phyloP scores from a whole-genome alignment of 2,113 vertebrate genomes.

The Anarrhichthys ocellatus region DNA sequence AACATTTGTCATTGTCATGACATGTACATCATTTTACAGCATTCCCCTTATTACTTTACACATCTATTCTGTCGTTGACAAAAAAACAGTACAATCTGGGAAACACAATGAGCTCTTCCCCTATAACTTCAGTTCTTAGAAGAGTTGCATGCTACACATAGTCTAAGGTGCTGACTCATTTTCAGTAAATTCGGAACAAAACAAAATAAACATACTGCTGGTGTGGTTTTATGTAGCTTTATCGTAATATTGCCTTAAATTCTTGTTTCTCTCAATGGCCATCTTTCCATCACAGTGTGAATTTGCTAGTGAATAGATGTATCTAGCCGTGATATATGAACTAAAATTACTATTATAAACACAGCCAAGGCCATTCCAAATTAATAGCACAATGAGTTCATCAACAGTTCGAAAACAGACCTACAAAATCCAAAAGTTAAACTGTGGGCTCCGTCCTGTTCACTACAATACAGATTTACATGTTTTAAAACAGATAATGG shows the following conservation, averaged over 20 bases:
- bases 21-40: constrained; percentile 89
- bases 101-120: constrained; percentile 62
- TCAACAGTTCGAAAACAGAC: constrained; percentile 12
- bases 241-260: constrained; percentile 13
- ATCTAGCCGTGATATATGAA: constrained; percentile 3
- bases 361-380: constrained; percentile 32
- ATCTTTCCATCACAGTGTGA: constrained; percentile 68
- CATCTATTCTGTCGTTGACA: constrained; percentile 47
- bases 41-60: constrained; percentile 80
- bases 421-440: not conserved
- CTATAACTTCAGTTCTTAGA: constrained; percentile 32
- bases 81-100: constrained; percentile 76
- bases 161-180: constrained; percentile 82
- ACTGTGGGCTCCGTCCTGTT: not conserved
- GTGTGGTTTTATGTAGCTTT: constrained; percentile 40
- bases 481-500: constrained; percentile 35
- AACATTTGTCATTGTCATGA: constrained; percentile 74
- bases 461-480: constrained; percentile 17
- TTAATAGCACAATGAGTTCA: constrained; percentile 30
- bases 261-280: constrained; percentile 53
- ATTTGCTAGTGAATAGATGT: constrained; percentile 26
- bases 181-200: constrained; percentile 62
- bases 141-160: constrained; percentile 81
- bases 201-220: constrained; percentile 58
- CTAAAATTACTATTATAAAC: constrained; percentile 2